Conservation (phyloP, 2,888 invertebrate species). For the Sinhomidia bicolor region DNA sequence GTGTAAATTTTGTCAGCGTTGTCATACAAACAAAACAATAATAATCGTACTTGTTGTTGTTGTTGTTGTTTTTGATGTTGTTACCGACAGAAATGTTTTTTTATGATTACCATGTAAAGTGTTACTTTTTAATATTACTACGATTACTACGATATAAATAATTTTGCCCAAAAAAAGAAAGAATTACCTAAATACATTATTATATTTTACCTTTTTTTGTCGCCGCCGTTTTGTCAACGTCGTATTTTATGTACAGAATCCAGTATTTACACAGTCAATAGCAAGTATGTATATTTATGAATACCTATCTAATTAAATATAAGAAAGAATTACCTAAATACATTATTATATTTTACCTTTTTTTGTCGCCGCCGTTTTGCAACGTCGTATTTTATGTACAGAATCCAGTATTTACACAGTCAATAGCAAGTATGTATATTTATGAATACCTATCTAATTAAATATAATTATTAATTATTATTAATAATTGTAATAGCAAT, state of each 20-base stretch:
- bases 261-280: conserved; percentile 38
- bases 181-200: neutral
- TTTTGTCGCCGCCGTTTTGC: neutral
- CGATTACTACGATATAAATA: neutral
- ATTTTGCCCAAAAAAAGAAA: neutral
- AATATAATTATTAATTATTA: too few species aligned
- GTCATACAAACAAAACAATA: too few species aligned
- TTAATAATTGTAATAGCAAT: too few species aligned
- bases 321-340: neutral
- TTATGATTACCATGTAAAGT: neutral
- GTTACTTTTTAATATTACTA: neutral
- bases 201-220: neutral
- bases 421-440: conserved; percentile 6
- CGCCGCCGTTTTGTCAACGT: neutral
- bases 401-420: conserved; percentile 33
- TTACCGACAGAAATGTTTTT: neutral
- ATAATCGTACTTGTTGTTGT: too few species aligned
- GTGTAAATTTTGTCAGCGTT: too few species aligned
- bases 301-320: too few species aligned
- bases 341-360: neutral
- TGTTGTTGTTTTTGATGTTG: neutral
- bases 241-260: conserved; percentile 18
- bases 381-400: conserved; percentile 6
- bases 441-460: too few species aligned
- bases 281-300: neutral